phyloP scores from a whole-genome alignment of 2,888 invertebrate species.

The Plebejus melissa region DNA sequence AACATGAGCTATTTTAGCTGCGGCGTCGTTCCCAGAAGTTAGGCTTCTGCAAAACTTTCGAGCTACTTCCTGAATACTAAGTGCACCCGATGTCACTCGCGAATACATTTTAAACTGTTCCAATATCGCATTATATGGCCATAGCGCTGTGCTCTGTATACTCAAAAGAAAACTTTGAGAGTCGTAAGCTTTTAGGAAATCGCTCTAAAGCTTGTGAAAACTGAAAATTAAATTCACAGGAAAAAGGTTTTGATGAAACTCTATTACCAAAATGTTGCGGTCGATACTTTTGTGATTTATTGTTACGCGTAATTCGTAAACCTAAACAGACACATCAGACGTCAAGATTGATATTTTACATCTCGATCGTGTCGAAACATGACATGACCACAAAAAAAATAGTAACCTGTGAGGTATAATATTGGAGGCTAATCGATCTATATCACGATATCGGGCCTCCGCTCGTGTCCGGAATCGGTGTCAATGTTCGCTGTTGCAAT shows the following conservation, averaged over 20 bases:
- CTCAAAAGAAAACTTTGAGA: background rate
- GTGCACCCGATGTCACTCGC: background rate
- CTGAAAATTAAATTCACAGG: background rate
- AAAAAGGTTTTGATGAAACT: background rate
- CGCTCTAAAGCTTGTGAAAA: background rate
- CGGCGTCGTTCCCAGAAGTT: constrained; percentile 20
- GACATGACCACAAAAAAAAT: constrained; percentile 2
- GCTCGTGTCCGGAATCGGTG: constrained; percentile 70
- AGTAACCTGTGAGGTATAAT: constrained; percentile 15
- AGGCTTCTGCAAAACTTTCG: constrained; percentile 24
- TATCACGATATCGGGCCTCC: constrained; percentile 47
- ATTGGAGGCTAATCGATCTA: constrained; percentile 16
- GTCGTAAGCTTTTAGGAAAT: background rate
- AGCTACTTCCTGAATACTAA: constrained; percentile 26
- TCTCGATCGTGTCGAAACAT: constrained; percentile 11
- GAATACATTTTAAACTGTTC: background rate
- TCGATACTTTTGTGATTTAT: background rate
- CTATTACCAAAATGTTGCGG: background rate
- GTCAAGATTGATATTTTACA: constrained; percentile 1
- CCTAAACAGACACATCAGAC: background rate
- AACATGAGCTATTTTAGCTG: constrained; percentile 38
- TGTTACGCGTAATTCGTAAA: background rate
- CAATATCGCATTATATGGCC: background rate
- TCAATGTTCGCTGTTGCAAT: constrained; percentile 77
- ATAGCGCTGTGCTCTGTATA: background rate